A percentile compares a stretch with the other conserved stretches of the same genome.
phyloP scores from a whole-genome alignment of 2,797 vertebrate genomes.

The Chaetodon trifasciatus region DNA sequence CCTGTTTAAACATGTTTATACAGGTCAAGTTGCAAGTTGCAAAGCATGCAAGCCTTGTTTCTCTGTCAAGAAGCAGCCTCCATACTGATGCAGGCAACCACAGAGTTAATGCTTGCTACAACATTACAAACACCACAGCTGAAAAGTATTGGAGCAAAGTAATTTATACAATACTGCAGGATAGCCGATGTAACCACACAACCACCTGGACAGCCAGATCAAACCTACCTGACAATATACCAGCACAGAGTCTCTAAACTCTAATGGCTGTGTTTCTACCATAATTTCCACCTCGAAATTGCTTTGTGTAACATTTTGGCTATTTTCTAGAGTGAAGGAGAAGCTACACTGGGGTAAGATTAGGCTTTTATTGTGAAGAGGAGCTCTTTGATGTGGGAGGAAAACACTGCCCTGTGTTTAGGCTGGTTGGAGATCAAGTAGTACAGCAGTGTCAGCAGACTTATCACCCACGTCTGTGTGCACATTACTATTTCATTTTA shows the following conservation, averaged over 20 bases:
- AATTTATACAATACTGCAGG: not conserved
- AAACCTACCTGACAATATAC: not conserved
- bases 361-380: slow-evolving; percentile 25
- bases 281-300: slow-evolving; percentile 9
- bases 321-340: not conserved
- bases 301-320: slow-evolving; percentile 8
- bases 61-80: slow-evolving; percentile 7
- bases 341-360: slow-evolving; percentile 19
- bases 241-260: not conserved
- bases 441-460: slow-evolving; percentile 57
- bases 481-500: slow-evolving; percentile 42
- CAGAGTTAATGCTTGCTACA: not conserved
- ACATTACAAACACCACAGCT: slow-evolving; percentile 4
- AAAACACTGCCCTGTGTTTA: slow-evolving; percentile 52
- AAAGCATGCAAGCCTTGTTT: slow-evolving; percentile 31
- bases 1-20: slow-evolving; percentile 56
- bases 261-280: slow-evolving; percentile 1
- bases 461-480: slow-evolving; percentile 16
- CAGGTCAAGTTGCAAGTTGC: slow-evolving; percentile 43
- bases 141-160: not conserved
- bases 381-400: slow-evolving; percentile 45
- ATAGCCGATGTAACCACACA: not conserved
- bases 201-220: not conserved
- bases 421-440: slow-evolving; percentile 36
- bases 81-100: not conserved